Evolutionary conservation across 1,140 invertebrate species (phyloP), one percentile per base, ranked within the genome.

Genomic region (Belonocnema kinseyi): DNA sequence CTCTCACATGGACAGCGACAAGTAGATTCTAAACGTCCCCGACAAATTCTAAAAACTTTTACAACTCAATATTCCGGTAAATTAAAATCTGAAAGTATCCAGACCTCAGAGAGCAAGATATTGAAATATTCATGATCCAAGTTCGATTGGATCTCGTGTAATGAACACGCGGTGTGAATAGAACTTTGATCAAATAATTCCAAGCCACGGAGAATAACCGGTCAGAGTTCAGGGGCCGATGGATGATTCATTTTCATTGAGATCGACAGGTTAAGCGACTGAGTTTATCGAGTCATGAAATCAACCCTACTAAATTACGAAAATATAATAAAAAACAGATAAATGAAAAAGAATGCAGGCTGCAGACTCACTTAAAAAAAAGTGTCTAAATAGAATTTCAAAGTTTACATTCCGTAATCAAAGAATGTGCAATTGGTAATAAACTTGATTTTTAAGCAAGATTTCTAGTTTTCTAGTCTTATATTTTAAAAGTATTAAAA

Each of bases 211-310:
- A 66, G 26, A 17, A 3, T 46, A 50, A 56, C 33, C 26, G 74
- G 73, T 75, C 73, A 77, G 26, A 80, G 79, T 75, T 80, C 76
- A 75, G 10, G 50, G 66, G 72, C 19, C 70, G 51, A 54, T 66
- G 33, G 76, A 73, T 75, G 73, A 77, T 77, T 73, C 50, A 51
- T 53, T 75, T 77, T 40, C 73, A 75, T 80, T 72, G 21, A 77
- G 76, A 77, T 75, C 72, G 76, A 77, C 79, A 77, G 73, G 70
- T 80, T 75, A 66, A 77, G 72, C 26, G 26, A 56, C 56, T 40
- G 10, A 14, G 19, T 66, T 40, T 14, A 66, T 14, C 40, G 58
- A 66, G 10, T 66, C 26, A 66, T 66, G 26, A 12, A 54, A 16
- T 17, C 4, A 66, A 13, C 14, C 16, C 8, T 33, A 14, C 13